Conservation (phyloP, 2,888 invertebrate genomes). For the Clusia tigrina region DNA sequence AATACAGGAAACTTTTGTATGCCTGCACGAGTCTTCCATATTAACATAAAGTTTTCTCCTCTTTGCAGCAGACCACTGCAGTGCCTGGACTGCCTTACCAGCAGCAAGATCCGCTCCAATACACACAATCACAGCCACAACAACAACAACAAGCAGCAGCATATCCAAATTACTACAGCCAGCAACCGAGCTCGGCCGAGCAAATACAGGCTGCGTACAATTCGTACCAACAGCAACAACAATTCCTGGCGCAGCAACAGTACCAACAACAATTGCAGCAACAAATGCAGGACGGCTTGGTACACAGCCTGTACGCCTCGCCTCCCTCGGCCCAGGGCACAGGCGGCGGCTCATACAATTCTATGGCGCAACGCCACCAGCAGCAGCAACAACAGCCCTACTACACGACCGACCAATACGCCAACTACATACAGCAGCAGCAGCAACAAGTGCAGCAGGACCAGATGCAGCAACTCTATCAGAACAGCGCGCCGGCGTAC, state of each 20-base stretch:
- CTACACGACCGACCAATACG: slow-evolving; percentile 55
- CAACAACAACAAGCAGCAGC: slow-evolving; percentile 16
- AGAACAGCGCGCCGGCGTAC: slow-evolving; percentile 38
- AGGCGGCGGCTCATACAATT: too few species aligned
- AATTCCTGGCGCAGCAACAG: slow-evolving; percentile 50
- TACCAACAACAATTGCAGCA: slow-evolving; percentile 50
- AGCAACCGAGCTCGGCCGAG: slow-evolving; percentile 46
- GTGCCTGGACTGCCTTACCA: slow-evolving; percentile 19
- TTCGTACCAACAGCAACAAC: slow-evolving; percentile 49
- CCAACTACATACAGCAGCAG: slow-evolving; percentile 55
- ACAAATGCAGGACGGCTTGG: slow-evolving; percentile 45
- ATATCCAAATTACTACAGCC: slow-evolving; percentile 14
- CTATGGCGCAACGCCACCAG: not conserved
- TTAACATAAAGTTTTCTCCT: too few species aligned
- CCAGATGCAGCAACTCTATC: slow-evolving; percentile 44
- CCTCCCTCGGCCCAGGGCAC: slow-evolving; percentile 30
- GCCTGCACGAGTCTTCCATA: too few species aligned
- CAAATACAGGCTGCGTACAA: slow-evolving; percentile 51
- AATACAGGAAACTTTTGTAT: too few species aligned
- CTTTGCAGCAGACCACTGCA: not conserved
- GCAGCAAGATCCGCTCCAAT: slow-evolving; percentile 35
- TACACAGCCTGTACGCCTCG: too few species aligned
- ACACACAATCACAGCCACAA: slow-evolving; percentile 18
- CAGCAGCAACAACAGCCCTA: slow-evolving; percentile 41
- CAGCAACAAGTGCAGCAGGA: slow-evolving; percentile 48